These are phyloP conservation scores for Clamator glandarius DNA, from an alignment of 2,797 vertebrate genomes.

Conservation along the genomic window DNA sequence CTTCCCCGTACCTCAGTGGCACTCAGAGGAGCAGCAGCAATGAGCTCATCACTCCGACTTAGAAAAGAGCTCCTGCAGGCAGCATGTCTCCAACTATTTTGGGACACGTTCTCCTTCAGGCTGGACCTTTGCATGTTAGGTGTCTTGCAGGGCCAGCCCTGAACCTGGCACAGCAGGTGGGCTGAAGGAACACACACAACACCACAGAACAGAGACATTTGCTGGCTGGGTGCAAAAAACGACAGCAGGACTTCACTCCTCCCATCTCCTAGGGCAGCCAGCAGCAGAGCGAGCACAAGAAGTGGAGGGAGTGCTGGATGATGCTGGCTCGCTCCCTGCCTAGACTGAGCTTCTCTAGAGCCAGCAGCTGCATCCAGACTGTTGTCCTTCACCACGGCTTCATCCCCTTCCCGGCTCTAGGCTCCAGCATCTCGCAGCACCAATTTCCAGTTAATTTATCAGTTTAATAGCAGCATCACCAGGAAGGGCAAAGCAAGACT, in stretches of 20 bases:
- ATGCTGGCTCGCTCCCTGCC: background rate
- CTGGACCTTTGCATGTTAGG: fast-evolving
- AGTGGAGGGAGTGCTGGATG: background rate
- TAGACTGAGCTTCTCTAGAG: background rate
- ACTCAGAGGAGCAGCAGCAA: background rate
- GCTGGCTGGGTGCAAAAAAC: background rate
- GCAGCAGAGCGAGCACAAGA: background rate
- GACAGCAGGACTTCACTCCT: fast-evolving
- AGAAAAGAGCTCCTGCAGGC: background rate
- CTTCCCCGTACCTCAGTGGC: fast-evolving
- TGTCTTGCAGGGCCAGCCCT: background rate
- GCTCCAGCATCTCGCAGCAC: background rate
- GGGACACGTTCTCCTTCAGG: background rate
- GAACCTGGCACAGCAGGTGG: background rate
- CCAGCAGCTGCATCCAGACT: background rate
- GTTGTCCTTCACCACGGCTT: fast-evolving
- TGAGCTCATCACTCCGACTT: background rate
- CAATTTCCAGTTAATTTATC: background rate
- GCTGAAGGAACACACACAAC: background rate
- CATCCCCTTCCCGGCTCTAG: background rate
- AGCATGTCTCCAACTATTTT: fast-evolving
- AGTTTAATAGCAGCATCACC: background rate
- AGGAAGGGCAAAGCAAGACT: background rate
- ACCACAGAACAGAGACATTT: fast-evolving
- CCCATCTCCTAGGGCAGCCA: background rate